Conservation (phyloP, 2,113 vertebrate species). For the Mola mola region DNA sequence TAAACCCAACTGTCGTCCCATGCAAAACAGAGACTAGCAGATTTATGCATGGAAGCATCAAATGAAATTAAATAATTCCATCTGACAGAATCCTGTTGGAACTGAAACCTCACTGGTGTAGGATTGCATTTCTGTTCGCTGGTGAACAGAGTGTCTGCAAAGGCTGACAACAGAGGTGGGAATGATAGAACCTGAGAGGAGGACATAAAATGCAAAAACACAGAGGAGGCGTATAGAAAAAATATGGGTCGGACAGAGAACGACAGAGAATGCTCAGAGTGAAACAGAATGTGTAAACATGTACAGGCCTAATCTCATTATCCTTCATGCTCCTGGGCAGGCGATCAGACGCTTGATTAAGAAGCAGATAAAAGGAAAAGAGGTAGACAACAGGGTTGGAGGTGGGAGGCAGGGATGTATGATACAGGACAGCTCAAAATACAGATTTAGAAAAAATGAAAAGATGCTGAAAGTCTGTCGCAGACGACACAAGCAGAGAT, state of each 20-base stretch:
- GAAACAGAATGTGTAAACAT: constrained; percentile 77
- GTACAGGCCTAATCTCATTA: constrained; percentile 77
- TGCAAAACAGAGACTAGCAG: constrained; percentile 5
- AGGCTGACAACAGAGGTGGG: constrained; percentile 14
- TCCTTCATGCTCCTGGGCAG: constrained; percentile 54
- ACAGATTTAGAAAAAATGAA: too few species aligned
- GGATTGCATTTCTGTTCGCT: constrained; percentile 14
- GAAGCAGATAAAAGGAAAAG: constrained; percentile 50
- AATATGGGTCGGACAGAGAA: constrained; percentile 74
- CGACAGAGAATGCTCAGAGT: constrained; percentile 61
- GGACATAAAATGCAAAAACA: constrained; percentile 51
- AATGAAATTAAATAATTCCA: constrained; percentile 21
- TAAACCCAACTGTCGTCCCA: neutral
- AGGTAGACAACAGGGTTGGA: constrained; percentile 42
- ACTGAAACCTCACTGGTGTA: constrained; percentile 10
- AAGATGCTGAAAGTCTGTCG: too few species aligned
- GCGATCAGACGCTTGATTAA: constrained; percentile 67
- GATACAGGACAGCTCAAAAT: constrained; percentile 13
- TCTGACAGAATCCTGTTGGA: constrained; percentile 3
- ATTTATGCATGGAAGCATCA: constrained; percentile 2
- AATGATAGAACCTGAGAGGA: constrained; percentile 20
- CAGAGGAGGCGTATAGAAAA: constrained; percentile 48
- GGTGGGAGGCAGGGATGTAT: constrained; percentile 11
- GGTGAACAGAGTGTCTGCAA: constrained; percentile 29
- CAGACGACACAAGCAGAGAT: too few species aligned